phyloP scores from a whole-genome alignment of 2,113 vertebrate genomes.

The Rhynchomys soricoides region DNA sequence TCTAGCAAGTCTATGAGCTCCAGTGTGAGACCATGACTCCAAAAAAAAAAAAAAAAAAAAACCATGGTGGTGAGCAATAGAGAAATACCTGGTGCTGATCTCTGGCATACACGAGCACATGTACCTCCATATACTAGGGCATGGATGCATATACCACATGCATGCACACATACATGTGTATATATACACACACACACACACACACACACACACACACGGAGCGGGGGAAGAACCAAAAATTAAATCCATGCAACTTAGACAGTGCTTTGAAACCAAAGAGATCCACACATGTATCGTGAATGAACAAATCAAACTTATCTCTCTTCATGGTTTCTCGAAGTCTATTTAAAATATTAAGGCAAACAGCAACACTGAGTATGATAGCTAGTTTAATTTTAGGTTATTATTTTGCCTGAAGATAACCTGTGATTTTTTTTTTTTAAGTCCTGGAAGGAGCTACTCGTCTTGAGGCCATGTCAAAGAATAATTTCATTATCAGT shows the following conservation, averaged over 20 bases:
- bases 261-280: background rate
- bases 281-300: background rate
- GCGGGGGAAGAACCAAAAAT: background rate
- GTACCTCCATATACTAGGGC: background rate
- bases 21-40: background rate
- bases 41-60: background rate
- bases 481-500: background rate
- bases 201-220: background rate
- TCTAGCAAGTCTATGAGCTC: background rate
- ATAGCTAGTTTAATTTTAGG: background rate
- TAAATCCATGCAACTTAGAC: background rate
- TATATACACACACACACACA: background rate
- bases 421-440: background rate
- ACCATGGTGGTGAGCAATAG: background rate
- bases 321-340: background rate
- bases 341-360: background rate
- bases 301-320: background rate
- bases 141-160: background rate
- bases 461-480: background rate
- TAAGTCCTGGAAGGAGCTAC: background rate
- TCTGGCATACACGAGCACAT: too few species aligned
- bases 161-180: too few species aligned
- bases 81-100: background rate
- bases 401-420: background rate
- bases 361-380: background rate